These are phyloP conservation scores for Hippocampus barbouri DNA, from an alignment of 2,113 vertebrate genomes.

Conservation along the genomic window DNA sequence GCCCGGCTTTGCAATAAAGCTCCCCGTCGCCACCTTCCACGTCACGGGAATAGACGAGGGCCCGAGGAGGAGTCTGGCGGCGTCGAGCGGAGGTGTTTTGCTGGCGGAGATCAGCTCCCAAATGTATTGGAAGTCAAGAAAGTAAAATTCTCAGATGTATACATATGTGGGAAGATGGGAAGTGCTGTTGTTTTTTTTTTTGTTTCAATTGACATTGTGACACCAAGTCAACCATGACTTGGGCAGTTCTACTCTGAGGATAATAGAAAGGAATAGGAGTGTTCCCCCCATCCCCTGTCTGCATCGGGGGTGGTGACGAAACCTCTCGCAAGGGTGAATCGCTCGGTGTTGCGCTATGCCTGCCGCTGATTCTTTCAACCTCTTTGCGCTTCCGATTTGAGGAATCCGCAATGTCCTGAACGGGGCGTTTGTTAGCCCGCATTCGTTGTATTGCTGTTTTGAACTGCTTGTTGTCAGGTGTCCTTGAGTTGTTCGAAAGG, in stretches of 20 bases:
- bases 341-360: conserved; percentile 70
- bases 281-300: conserved; percentile 16
- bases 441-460: too few species aligned
- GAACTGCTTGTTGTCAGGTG: too few species aligned
- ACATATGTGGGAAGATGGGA: too few species aligned
- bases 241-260: too few species aligned
- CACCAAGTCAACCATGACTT: too few species aligned
- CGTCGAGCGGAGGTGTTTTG: conserved; percentile 35
- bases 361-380: conserved; percentile 62
- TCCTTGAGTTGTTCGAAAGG: too few species aligned
- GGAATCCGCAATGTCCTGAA: too few species aligned
- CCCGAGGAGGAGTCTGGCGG: conserved; percentile 41
- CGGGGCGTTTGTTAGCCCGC: too few species aligned
- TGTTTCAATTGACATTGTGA: too few species aligned
- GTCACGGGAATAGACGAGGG: conserved; percentile 71
- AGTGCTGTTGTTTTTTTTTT: too few species aligned
- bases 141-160: too few species aligned
- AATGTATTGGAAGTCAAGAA: conserved; percentile 47
- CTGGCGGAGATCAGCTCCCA: conserved; percentile 56
- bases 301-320: conserved; percentile 66
- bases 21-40: conserved; percentile 66
- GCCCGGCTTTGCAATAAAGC: conserved; percentile 59
- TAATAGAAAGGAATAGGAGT: too few species aligned
- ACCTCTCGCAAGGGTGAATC: conserved; percentile 71
- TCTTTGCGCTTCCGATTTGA: conserved; percentile 49